Percentiles rank a stretch among this genome's conserved stretches.
Conservation (phyloP, 1,140 invertebrate species). For the Subanguina moxae region DNA sequence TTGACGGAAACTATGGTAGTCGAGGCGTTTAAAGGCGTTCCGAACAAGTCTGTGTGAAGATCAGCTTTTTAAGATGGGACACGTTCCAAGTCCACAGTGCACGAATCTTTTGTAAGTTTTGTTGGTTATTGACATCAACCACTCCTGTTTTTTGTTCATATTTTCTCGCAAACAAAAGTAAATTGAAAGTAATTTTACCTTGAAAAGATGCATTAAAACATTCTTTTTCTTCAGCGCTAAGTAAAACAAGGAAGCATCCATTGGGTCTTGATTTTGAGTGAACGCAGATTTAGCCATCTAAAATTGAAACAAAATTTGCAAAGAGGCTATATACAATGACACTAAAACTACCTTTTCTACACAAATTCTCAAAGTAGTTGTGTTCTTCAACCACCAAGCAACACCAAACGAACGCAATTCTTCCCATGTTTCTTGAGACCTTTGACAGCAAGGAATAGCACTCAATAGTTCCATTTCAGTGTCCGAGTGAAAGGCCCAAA, state of each 20-base stretch:
- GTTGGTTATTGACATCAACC: no score
- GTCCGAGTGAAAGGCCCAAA: conserved; percentile 99
- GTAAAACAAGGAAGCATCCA: conserved; percentile 95
- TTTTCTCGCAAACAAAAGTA: conserved; percentile 15
- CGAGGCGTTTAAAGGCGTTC: no score
- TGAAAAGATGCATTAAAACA: conserved; percentile 88
- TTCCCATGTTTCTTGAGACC: conserved; percentile 75
- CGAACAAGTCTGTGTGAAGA: no score
- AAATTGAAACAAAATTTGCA: conserved; percentile 31
- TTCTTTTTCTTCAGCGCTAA: conserved; percentile 97
- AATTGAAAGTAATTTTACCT: conserved; percentile 62
- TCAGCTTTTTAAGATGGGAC: no score
- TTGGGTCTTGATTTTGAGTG: conserved; percentile 73
- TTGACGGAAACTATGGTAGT: no score
- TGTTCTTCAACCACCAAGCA: conserved; percentile 92
- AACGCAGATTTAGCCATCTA: conserved; percentile 58
- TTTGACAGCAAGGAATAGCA: conserved; percentile 72
- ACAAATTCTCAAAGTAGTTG: conserved; percentile 74
- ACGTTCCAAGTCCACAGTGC: no score
- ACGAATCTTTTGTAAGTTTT: no score
- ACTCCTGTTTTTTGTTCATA: no score
- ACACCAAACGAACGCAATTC: conserved; percentile 84
- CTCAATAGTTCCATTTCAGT: conserved; percentile 88
- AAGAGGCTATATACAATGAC: not conserved
- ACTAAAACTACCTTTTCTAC: conserved; percentile 86